Percentiles rank a stretch among this genome's conserved stretches.
phyloP scores from a whole-genome alignment of 2,113 vertebrate genomes.

The Piaya cayana region DNA sequence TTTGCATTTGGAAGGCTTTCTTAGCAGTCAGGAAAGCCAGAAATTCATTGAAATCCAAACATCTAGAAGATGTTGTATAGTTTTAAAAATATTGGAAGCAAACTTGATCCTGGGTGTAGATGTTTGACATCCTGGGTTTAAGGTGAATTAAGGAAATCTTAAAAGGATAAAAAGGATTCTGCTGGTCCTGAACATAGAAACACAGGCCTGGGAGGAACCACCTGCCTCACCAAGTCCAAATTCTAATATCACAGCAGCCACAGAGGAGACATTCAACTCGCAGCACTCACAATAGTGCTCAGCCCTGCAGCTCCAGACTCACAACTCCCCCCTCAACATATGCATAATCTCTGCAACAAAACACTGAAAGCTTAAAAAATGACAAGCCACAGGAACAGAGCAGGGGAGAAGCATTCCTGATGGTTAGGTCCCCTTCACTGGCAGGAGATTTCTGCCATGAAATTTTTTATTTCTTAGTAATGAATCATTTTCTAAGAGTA shows the following conservation, averaged over 20 bases:
- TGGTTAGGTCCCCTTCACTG: not conserved
- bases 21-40: not conserved
- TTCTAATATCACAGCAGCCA: not conserved
- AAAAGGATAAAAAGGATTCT: not conserved
- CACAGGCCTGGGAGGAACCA: not conserved
- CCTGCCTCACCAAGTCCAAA: not conserved
- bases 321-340: not conserved
- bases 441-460: not conserved
- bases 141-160: not conserved
- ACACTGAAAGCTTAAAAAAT: not conserved
- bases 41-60: constrained; percentile 1
- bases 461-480: not conserved
- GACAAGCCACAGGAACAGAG: not conserved
- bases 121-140: not conserved
- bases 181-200: not conserved
- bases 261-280: not conserved
- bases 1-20: not conserved
- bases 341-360: not conserved
- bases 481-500: not conserved
- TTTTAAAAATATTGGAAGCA: not conserved
- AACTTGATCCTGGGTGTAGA: not conserved
- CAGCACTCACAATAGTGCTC: not conserved
- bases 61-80: not conserved
- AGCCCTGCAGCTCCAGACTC: not conserved
- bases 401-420: not conserved